Conservation (phyloP, 2,888 invertebrate genomes). For the Nemoura dubitans region DNA sequence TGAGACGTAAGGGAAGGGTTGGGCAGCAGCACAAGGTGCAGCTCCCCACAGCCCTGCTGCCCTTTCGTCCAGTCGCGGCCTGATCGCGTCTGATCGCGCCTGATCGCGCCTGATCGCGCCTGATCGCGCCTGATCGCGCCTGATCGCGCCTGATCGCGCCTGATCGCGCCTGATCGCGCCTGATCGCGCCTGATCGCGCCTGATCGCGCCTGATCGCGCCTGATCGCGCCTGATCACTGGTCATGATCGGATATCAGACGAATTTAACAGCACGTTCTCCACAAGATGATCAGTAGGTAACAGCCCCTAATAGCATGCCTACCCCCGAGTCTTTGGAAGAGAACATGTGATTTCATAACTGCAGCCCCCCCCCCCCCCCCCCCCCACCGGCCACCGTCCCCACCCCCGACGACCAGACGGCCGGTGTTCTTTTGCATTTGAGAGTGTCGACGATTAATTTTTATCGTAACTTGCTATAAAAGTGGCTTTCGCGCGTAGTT, state of each 20-base stretch:
- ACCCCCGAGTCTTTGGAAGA: background rate
- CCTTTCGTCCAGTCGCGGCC: too few relatives aligned
- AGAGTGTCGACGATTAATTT: background rate
- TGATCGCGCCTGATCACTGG: background rate
- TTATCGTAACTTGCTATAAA: background rate
- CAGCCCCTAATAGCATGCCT: background rate
- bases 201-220: too few relatives aligned
- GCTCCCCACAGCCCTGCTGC: too few relatives aligned
- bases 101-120: too few relatives aligned
- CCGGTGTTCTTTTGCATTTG: background rate
- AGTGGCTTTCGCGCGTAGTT: background rate
- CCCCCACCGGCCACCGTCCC: too few relatives aligned
- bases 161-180: too few relatives aligned
- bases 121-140: too few relatives aligned
- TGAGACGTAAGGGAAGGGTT: background rate
- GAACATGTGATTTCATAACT: background rate
- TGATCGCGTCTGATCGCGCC: too few relatives aligned
- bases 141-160: too few relatives aligned
- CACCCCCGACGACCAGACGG: background rate
- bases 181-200: too few relatives aligned
- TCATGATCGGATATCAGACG: constrained; percentile 21
- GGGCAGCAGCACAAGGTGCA: background rate
- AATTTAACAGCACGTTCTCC: background rate
- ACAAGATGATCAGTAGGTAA: background rate
- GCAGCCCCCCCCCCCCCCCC: background rate